A percentile compares a stretch with the other conserved stretches of the same genome.
Conservation (phyloP, 2,888 invertebrate species). For the Myopa tessellatipennis region DNA sequence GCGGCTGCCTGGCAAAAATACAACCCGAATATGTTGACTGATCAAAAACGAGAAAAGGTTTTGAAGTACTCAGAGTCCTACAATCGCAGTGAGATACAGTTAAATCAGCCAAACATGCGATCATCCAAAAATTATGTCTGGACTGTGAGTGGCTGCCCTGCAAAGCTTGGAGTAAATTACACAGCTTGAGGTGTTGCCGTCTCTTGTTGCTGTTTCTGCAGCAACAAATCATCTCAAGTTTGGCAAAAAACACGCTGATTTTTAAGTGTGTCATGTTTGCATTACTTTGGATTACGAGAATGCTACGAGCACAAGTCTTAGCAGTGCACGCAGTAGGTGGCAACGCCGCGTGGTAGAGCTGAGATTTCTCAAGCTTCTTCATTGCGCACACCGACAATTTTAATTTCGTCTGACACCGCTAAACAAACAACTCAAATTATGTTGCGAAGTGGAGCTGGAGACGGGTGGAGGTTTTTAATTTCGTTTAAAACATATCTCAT, state of each 20-base stretch:
- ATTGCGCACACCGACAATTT: not conserved
- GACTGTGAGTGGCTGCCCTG: not conserved
- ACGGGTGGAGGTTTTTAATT: too few species aligned
- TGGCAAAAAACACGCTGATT: not conserved
- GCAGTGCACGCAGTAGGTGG: slow-evolving; percentile 26
- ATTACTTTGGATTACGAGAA: not conserved
- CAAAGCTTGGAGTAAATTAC: slow-evolving; percentile 8
- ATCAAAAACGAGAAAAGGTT: too few species aligned
- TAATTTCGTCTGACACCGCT: not conserved
- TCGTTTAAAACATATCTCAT: too few species aligned
- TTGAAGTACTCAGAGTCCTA: too few species aligned
- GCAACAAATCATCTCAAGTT: slow-evolving; percentile 21
- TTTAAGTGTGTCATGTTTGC: not conserved
- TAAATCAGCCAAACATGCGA: not conserved
- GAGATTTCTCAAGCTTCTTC: not conserved
- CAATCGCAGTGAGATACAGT: too few species aligned
- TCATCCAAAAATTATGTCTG: not conserved
- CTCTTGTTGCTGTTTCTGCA: not conserved
- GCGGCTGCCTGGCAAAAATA: not conserved
- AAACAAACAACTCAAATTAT: not conserved
- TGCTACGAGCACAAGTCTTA: not conserved
- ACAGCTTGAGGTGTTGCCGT: slow-evolving; percentile 34
- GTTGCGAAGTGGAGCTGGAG: not conserved
- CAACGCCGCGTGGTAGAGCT: not conserved
- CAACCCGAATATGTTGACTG: too few species aligned